phyloP scores from a whole-genome alignment of 2,113 vertebrate species.

The Protobothrops flavoviridis region DNA sequence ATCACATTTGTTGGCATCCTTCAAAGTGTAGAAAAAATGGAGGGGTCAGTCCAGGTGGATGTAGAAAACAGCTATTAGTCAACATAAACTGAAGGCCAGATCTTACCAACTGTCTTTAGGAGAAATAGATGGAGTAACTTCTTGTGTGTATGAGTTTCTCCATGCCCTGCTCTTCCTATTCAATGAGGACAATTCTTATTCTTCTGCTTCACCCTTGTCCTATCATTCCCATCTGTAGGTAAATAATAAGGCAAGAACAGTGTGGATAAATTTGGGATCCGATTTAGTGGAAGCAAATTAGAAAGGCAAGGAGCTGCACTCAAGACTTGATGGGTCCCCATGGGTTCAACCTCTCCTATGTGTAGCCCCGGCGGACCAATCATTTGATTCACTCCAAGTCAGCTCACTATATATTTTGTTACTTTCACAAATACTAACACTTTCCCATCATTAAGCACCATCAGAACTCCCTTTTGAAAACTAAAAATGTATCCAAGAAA shows the following conservation, averaged over 20 bases:
- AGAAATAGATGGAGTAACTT: neutral
- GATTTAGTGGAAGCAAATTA: neutral
- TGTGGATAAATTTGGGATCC: neutral
- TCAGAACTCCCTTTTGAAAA: conserved; percentile 4
- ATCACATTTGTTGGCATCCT: neutral
- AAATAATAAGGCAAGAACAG: neutral
- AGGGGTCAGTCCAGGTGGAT: neutral
- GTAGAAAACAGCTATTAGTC: neutral
- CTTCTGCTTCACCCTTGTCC: neutral
- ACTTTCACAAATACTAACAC: neutral
- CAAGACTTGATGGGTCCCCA: neutral
- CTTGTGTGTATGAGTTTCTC: neutral
- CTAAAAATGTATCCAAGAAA: conserved; percentile 16
- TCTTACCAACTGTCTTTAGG: neutral
- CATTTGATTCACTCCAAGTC: neutral
- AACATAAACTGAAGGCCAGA: neutral
- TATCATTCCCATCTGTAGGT: neutral
- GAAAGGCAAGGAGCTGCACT: neutral
- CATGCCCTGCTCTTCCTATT: neutral
- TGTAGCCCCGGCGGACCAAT: neutral
- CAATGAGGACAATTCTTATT: neutral
- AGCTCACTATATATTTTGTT: neutral
- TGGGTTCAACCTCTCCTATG: no score
- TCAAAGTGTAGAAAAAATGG: neutral
- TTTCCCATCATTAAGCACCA: neutral